phyloP scores from a whole-genome alignment of 2,888 invertebrate genomes.

The Macrophya annulata region DNA sequence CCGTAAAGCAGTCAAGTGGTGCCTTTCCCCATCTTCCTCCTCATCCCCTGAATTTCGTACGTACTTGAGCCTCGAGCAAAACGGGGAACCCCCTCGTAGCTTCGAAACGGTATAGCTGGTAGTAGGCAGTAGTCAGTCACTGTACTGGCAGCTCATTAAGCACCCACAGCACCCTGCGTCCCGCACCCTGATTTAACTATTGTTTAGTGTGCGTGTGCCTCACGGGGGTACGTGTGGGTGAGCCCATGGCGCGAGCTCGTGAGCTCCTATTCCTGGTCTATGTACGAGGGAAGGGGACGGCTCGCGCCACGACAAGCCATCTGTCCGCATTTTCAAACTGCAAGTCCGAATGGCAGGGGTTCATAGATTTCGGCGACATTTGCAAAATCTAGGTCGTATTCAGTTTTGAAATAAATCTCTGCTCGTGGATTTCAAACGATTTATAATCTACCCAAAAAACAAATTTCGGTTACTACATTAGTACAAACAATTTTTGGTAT shows the following conservation, averaged over 20 bases:
- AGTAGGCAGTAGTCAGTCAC: constrained; percentile 57
- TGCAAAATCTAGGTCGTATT: background rate
- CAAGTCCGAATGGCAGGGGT: constrained; percentile 68
- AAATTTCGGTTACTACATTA: background rate
- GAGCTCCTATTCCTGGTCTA: constrained; percentile 53
- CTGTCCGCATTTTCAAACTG: constrained; percentile 72
- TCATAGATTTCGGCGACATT: constrained; percentile 63
- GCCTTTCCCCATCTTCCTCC: constrained; percentile 53
- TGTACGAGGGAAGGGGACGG: constrained; percentile 64
- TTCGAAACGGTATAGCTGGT: constrained; percentile 44
- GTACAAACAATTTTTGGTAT: background rate
- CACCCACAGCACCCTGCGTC: constrained; percentile 76
- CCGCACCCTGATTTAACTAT: constrained; percentile 77
- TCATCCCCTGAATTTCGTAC: constrained; percentile 57
- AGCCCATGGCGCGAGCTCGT: constrained; percentile 60
- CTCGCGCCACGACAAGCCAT: constrained; percentile 70
- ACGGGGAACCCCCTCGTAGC: constrained; percentile 39
- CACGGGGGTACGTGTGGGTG: constrained; percentile 51
- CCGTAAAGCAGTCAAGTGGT: constrained; percentile 74
- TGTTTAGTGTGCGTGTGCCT: constrained; percentile 70
- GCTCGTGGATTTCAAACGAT: background rate
- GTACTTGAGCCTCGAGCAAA: constrained; percentile 54
- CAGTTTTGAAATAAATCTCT: background rate
- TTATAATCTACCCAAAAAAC: background rate
- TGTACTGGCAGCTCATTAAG: constrained; percentile 77